Conservation (phyloP, 2,797 vertebrate genomes). For the Tympanoctomys barrerae region DNA sequence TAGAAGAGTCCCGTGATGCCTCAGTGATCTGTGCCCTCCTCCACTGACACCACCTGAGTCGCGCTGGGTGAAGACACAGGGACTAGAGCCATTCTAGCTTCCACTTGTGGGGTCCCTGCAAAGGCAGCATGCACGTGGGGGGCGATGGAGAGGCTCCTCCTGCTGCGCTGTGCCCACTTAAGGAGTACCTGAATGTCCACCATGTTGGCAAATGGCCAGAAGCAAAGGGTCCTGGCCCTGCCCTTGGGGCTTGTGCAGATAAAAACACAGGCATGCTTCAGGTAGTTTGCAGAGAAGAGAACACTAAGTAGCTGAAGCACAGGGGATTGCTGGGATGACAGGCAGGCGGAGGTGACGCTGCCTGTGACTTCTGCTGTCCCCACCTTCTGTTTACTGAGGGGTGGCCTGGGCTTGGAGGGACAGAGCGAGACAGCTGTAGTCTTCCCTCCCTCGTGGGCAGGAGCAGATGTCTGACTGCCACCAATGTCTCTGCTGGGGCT, state of each 20-base stretch:
- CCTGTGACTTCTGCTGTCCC: neutral
- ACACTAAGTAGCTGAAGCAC: too few species aligned
- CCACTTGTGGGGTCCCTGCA: accelerated
- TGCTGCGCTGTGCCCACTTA: accelerated
- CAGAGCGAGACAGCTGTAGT: too few species aligned
- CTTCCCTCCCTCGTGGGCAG: neutral
- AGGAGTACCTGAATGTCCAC: neutral
- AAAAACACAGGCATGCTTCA: neutral
- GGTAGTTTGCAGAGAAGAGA: neutral
- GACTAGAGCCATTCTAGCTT: neutral
- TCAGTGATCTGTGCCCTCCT: accelerated
- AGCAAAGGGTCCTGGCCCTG: neutral
- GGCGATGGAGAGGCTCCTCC: accelerated
- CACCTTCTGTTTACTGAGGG: neutral
- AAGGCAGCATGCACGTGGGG: accelerated
- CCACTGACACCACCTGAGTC: neutral
- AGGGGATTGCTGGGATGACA: neutral
- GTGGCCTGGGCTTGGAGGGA: neutral
- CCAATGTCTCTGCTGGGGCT: neutral
- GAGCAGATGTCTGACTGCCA: accelerated
- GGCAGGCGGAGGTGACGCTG: too few species aligned
- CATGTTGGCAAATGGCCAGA: accelerated
- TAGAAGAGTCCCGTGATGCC: accelerated
- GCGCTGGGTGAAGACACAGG: accelerated
- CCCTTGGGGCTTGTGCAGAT: accelerated